These are phyloP conservation scores for Caenorhabditis becei DNA, from an alignment of 2,888 invertebrate genomes.

Conservation along the genomic window DNA sequence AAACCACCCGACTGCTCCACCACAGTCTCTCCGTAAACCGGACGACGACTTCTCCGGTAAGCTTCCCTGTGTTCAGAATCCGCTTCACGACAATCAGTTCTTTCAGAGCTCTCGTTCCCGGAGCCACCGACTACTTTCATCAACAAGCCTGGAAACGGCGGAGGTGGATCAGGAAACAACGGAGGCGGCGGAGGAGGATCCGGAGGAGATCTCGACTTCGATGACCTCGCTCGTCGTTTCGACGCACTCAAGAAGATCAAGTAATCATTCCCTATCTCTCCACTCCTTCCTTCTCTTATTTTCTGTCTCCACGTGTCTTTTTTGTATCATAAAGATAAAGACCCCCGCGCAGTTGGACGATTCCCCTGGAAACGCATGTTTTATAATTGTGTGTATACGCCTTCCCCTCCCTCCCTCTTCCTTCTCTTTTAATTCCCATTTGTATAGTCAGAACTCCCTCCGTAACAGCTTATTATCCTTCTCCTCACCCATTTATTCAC, in stretches of 20 bases:
- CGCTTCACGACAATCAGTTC: no score
- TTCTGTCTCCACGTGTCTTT: conserved; percentile 35
- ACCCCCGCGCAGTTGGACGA: not conserved
- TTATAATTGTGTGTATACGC: not conserved
- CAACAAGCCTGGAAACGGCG: conserved; percentile 28
- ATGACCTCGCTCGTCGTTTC: conserved; percentile 77
- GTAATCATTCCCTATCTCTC: conserved; percentile 17
- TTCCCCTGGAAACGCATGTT: not conserved
- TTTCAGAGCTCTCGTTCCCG: conserved; percentile 72
- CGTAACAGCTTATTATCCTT: not conserved
- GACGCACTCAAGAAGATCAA: conserved; percentile 75
- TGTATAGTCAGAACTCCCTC: conserved; percentile 32
- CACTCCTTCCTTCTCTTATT: not conserved
- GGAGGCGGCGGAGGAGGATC: conserved; percentile 35
- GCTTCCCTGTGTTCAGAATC: no score
- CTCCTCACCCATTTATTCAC: conserved; percentile 5
- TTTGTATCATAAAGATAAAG: conserved; percentile 41
- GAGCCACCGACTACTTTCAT: conserved; percentile 74
- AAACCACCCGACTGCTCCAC: conserved; percentile 67
- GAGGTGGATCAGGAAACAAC: conserved; percentile 27
- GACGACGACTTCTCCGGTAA: conserved; percentile 61
- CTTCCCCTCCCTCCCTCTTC: not conserved
- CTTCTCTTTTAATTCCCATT: not conserved
- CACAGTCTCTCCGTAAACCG: conserved; percentile 64
- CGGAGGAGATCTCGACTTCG: conserved; percentile 72